A percentile compares a stretch with the other conserved stretches of the same genome.
Conservation (phyloP, 2,113 vertebrate species). For the Phylloscopus trochilus region DNA sequence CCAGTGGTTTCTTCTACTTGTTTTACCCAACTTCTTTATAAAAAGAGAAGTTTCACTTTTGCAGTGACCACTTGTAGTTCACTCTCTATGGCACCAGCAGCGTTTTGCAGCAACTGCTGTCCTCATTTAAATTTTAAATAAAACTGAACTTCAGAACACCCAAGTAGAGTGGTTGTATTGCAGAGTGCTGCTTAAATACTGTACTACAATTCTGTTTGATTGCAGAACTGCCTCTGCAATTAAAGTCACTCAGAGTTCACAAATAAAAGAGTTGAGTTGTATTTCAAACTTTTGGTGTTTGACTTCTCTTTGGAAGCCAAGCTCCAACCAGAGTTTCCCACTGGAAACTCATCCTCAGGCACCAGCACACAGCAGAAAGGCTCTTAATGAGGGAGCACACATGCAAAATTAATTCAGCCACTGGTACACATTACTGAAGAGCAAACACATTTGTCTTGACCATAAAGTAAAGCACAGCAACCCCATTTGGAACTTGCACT, state of each 20-base stretch:
- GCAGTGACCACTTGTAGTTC: neutral
- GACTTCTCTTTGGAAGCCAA: neutral
- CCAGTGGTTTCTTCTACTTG: neutral
- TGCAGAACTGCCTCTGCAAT: neutral
- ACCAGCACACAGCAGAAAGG: neutral
- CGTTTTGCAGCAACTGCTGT: neutral
- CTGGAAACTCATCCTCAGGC: neutral
- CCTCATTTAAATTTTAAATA: neutral
- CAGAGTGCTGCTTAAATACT: neutral
- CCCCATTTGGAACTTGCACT: neutral
- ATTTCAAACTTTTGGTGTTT: neutral
- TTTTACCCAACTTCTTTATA: neutral
- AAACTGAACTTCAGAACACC: neutral
- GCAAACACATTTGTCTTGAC: neutral
- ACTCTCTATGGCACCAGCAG: neutral
- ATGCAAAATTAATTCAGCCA: neutral
- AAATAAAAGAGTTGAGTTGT: neutral
- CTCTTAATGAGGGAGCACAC: neutral
- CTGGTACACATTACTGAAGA: neutral
- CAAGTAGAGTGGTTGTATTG: neutral
- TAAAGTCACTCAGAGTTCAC: neutral
- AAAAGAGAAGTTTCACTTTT: neutral
- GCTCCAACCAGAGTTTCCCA: neutral
- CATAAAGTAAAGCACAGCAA: neutral
- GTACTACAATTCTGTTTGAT: neutral